Base-by-base conservation (phyloP, 2,888 invertebrate species). In the Agonopterix subpropinquella region DNA sequence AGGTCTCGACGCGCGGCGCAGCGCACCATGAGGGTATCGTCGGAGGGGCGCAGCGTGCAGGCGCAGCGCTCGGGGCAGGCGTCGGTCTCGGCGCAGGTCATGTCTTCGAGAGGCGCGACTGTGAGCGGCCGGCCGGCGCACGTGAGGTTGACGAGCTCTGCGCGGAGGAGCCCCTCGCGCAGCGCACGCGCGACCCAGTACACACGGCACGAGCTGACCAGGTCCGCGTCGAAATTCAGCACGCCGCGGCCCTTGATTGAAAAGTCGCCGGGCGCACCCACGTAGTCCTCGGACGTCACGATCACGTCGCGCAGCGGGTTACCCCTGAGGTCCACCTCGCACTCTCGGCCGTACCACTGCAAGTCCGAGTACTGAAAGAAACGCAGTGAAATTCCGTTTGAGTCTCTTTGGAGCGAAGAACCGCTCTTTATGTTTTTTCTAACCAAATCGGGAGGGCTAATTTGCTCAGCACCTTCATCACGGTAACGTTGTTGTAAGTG, bases 191-290 rank as follows among this genome's bases (percentile, higher is more conserved):
- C 62, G 50, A 52, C 49, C 63, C 62, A 62, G 59, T 65, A 67
- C 55, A 51, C 44, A 36, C 8, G 10, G 56, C 67, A 66, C 56
- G 66, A 64, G 59, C 68, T 68, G 45, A 11, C n/a, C 47, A 64
- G 55, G 41, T 18, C 18, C 4, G 18, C 18, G 18, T 63, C 53
- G 35, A 4, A 10, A 48, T 59, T 57, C 43, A 74, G 36, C 13
- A 18, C 2, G 18, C 2, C 3, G 39, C n/a, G 18, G 53, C 47
- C 13, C 0, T 9, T 18, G 18, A 18, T 1, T 18, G 53, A 11
- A 48, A 47, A 2, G 50, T 46, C 41, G 18, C 41, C 11, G 43
- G 43, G 43, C 62, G 46, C 36, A 4, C 3, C 4, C 18, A 4
- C 18, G 18, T 18, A 43, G 43, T 43, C 56, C 46, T 13, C 47